These are phyloP conservation scores for Cyprinella venusta DNA, from an alignment of 2,797 vertebrate genomes.

Conservation along the genomic window DNA sequence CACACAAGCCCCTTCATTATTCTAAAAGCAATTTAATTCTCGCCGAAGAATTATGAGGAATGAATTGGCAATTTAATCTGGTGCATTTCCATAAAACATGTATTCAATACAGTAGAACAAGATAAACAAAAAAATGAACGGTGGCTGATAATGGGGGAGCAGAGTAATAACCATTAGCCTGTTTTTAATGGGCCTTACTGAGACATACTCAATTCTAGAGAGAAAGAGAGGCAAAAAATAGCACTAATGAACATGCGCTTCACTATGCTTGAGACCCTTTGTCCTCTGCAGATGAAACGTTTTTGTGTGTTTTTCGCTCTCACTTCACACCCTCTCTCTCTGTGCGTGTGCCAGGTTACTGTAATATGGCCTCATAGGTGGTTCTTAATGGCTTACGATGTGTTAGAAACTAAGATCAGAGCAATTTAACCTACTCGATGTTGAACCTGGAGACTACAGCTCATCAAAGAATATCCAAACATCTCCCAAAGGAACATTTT, in stretches of 20 bases:
- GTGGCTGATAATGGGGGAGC: constrained; percentile 33
- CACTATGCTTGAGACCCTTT: constrained; percentile 35
- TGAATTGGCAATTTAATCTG: constrained; percentile 55
- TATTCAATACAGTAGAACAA: constrained; percentile 47
- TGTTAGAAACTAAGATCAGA: constrained; percentile 31
- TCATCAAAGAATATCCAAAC: constrained; percentile 30
- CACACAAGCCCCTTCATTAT: constrained; percentile 44
- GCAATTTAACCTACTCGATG: constrained; percentile 44
- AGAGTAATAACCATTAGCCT: constrained; percentile 54
- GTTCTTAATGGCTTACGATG: constrained; percentile 43
- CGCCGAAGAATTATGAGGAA: constrained; percentile 45
- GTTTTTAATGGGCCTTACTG: constrained; percentile 52
- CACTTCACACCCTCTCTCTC: background rate
- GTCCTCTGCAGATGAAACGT: constrained; percentile 40
- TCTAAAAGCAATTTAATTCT: constrained; percentile 54
- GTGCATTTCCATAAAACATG: constrained; percentile 54
- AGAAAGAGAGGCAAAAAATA: constrained; percentile 13
- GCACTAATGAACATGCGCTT: constrained; percentile 43
- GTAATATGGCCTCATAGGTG: constrained; percentile 25
- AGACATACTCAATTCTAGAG: constrained; percentile 31
- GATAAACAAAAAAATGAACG: constrained; percentile 50
- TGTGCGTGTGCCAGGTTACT: constrained; percentile 29
- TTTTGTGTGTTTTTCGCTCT: constrained; percentile 42
- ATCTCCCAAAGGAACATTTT: constrained; percentile 29
- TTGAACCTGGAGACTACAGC: constrained; percentile 27